Base-by-base conservation (phyloP, 2,888 invertebrate genomes). In the Druceiella hillmani region DNA sequence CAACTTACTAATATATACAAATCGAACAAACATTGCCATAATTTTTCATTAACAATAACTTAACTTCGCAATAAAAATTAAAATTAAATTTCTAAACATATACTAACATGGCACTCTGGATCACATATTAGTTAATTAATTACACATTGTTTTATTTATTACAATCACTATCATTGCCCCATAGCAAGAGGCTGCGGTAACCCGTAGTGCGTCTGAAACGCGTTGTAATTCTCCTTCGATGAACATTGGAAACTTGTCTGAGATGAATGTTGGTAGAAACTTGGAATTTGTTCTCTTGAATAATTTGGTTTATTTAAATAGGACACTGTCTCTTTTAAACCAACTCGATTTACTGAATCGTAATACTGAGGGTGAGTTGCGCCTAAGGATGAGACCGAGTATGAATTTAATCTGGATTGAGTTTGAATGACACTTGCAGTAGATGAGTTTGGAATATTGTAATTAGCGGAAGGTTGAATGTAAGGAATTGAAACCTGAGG, bases 201-300 rank as follows among this genome's bases (percentile, higher is more conserved):
- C 47, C 64, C 69, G 52, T 72, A 71, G 53, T 71, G 71, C 27
- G 45, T 41, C 50, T 71, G 72, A 47, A 72, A 70, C 51, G 71
- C 57, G 11, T 63, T 53, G 47, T 70, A 72, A 48, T 68, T 71
- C 28, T 72, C 70, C 42, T 71, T 71, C 3, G 65, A 50, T 5
- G 67, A 67, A 33, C 72, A 72, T 53, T 70, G 71, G 38, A 71
- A 73, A 3, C 64, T 54, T 31, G 57, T 52, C 9, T 66, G 49
- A 40, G 71, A 70, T 44, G 70, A 67, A 39, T 69, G 67, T 48
- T 47, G 45, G 30, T 69, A 70, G 49, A 33, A 37, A 4, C 41
- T 36, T 36, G 42, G 44, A 14, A 26, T 20, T 3, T 44, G 42
- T 17, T 44, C 46, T 25, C 36, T 38, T 32, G 47, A 46, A 22